These are phyloP conservation scores for Drosophila histrio DNA, from an alignment of 2,888 invertebrate species.

Conservation along the genomic window DNA sequence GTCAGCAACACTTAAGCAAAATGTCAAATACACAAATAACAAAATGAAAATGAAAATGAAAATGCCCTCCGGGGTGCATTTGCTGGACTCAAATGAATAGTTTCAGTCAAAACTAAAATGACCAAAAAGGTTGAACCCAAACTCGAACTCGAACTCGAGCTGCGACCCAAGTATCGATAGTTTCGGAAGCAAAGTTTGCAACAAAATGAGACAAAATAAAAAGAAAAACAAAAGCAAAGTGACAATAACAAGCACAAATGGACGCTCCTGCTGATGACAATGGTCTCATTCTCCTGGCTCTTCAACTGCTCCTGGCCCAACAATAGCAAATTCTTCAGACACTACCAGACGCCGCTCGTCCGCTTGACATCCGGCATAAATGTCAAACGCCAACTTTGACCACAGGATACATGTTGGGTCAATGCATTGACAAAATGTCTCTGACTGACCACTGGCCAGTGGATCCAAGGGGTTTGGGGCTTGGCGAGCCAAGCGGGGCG, in stretches of 20 bases:
- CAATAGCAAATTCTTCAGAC: conserved; percentile 51
- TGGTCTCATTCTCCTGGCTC: conserved; percentile 19
- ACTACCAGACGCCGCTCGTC: conserved; percentile 41
- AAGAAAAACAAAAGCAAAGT: conserved; percentile 58
- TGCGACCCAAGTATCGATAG: conserved; percentile 61
- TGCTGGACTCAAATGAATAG: conserved; percentile 71
- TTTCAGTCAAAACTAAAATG: conserved; percentile 61
- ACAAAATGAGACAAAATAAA: conserved; percentile 19
- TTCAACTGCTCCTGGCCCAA: conserved; percentile 12
- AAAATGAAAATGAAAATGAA: conserved; percentile 67
- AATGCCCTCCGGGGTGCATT: conserved; percentile 78
- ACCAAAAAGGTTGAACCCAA: conserved; percentile 63
- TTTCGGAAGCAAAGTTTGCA: conserved; percentile 55
- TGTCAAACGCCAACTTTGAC: conserved; percentile 79
- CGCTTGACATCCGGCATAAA: conserved; percentile 77
- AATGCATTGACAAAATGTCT: conserved; percentile 68
- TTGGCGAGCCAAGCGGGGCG: background rate
- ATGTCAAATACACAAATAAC: conserved; percentile 79
- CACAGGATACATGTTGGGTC: conserved; percentile 74
- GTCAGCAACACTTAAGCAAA: conserved; percentile 81
- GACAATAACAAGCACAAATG: conserved; percentile 79
- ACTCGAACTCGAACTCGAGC: background rate
- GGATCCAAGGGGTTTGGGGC: background rate
- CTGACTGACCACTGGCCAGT: conserved; percentile 20
- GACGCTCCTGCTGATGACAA: conserved; percentile 65